Evolutionary conservation across 2,888 invertebrate species (phyloP), one percentile per base, ranked within the genome.

Genomic region (Helicoverpa assulta): DNA sequence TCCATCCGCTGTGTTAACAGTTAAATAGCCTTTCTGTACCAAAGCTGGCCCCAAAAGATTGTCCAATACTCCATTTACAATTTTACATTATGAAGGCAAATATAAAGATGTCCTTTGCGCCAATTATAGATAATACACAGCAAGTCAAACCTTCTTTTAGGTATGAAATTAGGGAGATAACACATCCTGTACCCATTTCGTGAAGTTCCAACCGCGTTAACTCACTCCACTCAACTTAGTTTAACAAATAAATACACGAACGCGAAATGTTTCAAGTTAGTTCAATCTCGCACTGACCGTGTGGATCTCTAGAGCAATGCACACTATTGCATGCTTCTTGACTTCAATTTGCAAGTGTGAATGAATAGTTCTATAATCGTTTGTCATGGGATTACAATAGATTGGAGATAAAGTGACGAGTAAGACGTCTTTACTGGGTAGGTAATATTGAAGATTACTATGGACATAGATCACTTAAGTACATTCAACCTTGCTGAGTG

Each of bases 361-460:
- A 37, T 70, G 52, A 60, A 37, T 4, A 60, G 56, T 70, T 70
- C 47, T 47, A 50, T 52, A 12, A 40, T 1, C 33, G 14, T 19
- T 71, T 53, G 56, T 53, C 55, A 53, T 40, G 5, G 29, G 14
- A 50, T 52, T 19, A 70, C 10, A 72, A 76, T 75, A 33, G 37
- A 16, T n/a, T 54, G 29, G 14, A 21, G 10, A 54, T 70, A 53
- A 61, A 53, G 10, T 16, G 29, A 40, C 21, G 26, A 40, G 14
- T 40, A 14, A 1, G 14, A 12, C 52, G 70, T 29, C 43, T 16
- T 52, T 47, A 54, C 6, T 19, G 18, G 10, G 4, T 70, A 7
- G 62, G 53, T 66, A 56, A 74, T 37, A 8, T 29, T 14, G 55
- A 43, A 50, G 56, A 18, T 10, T 55, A 16, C 14, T 5, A 16